These are phyloP conservation scores for Saturnia japonica DNA, from an alignment of 2,888 invertebrate species.

Conservation along the genomic window DNA sequence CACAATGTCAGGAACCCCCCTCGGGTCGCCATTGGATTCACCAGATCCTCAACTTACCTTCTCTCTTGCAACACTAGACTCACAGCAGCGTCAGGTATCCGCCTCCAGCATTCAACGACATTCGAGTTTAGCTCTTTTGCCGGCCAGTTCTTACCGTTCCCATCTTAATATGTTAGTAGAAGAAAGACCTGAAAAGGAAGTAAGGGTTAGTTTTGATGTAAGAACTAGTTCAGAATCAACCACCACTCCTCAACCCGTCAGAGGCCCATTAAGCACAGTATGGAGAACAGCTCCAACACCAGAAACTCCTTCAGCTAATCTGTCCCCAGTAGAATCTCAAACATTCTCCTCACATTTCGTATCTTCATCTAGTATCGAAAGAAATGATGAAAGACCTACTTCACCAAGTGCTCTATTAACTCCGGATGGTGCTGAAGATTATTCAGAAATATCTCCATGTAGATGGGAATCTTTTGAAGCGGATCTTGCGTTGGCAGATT, in stretches of 20 bases:
- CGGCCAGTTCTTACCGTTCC: conserved; percentile 77
- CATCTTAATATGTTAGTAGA: conserved; percentile 77
- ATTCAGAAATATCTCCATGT: conserved; percentile 75
- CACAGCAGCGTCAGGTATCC: conserved; percentile 84
- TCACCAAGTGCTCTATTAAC: conserved; percentile 83
- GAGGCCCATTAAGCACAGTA: conserved; percentile 71
- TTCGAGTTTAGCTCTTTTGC: conserved; percentile 72
- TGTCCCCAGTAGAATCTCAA: conserved; percentile 82
- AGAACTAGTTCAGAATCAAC: conserved; percentile 63
- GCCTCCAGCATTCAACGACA: conserved; percentile 77
- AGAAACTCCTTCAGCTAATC: conserved; percentile 86
- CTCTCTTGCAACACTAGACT: conserved; percentile 83
- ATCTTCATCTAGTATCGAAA: conserved; percentile 75
- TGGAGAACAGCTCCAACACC: conserved; percentile 82
- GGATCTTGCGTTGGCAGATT: conserved; percentile 83
- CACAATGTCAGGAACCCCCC: conserved; percentile 89
- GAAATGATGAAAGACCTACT: conserved; percentile 67
- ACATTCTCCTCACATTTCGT: conserved; percentile 85
- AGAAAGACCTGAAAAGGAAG: conserved; percentile 74
- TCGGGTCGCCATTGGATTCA: conserved; percentile 92
- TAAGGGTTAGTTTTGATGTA: conserved; percentile 73
- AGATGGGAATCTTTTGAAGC: conserved; percentile 85
- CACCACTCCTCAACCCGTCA: conserved; percentile 61
- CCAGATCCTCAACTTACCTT: conserved; percentile 87
- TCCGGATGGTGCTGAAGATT: conserved; percentile 76